Evolutionary conservation across 2,888 invertebrate species (phyloP).

Genomic region (Leptinotarsa rubiginosa): DNA sequence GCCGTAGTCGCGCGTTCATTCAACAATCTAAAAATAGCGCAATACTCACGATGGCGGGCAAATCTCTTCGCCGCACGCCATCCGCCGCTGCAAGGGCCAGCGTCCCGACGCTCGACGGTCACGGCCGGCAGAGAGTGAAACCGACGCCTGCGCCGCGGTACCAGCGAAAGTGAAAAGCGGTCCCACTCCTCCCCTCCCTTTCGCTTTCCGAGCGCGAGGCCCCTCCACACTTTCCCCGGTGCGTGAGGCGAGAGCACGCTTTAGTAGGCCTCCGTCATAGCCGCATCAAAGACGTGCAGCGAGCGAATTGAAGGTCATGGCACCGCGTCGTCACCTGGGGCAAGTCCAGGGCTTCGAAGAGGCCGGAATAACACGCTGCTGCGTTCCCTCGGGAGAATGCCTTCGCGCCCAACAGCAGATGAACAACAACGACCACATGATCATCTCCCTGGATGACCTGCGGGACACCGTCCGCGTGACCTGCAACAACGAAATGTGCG

Average conservation of each 20-base stretch:
- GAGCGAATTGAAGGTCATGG: slow-evolving; percentile 47
- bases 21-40: slow-evolving; percentile 12
- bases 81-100: slow-evolving; percentile 3
- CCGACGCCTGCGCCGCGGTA: slow-evolving; percentile 63
- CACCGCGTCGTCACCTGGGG: slow-evolving; percentile 66
- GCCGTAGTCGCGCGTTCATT: slow-evolving; percentile 12
- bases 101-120: slow-evolving; percentile 56
- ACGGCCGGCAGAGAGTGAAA: slow-evolving; percentile 66
- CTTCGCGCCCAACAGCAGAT: slow-evolving; percentile 71
- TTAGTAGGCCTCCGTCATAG: slow-evolving; percentile 72
- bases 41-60: background rate
- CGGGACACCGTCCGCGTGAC: slow-evolving; percentile 88
- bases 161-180: slow-evolving; percentile 66
- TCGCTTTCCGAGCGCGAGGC: slow-evolving; percentile 71
- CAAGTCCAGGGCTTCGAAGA: slow-evolving; percentile 64
- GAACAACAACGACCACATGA: slow-evolving; percentile 66
- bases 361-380: slow-evolving; percentile 74
- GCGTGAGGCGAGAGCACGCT: slow-evolving; percentile 66
- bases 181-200: slow-evolving; percentile 76
- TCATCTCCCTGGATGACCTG: slow-evolving; percentile 76
- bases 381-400: slow-evolving; percentile 86
- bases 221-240: slow-evolving; percentile 65
- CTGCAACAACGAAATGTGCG: slow-evolving; percentile 95
- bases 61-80: slow-evolving; percentile 11
- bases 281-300: slow-evolving; percentile 60